Evolutionary conservation across 2,797 vertebrate genomes (phyloP), one percentile per base, ranked within the genome.

Genomic region (Crypturellus tataupa): DNA sequence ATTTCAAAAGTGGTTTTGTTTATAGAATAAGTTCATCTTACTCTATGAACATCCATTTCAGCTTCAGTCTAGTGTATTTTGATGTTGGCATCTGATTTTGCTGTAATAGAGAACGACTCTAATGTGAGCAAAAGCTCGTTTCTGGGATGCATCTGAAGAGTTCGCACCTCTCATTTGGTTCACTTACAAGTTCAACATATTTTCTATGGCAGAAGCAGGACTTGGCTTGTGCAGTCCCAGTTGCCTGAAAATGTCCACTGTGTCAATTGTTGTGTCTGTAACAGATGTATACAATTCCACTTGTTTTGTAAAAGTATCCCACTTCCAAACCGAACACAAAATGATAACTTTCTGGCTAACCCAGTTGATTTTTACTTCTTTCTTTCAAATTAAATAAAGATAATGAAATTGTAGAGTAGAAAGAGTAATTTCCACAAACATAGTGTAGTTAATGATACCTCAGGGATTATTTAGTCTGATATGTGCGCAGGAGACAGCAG

Each of bases 381-480:
- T 77, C 53, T 71, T 87, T 44, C 19, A 67, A 93, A 80, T 89
- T 79, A 79, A 21, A 55, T 75, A 64, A 70, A 71, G 51, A 73
- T 70, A 75, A 39, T 59, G 53, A 89, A 87, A 89, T 33, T 89
- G 73, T 60, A 83, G 70, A 88, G 78, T 19, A 85, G 78, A 79
- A 62, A 77, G 53, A 72, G 46, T 85, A 90, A 78, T 95, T 97
- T 96, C 90, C 62, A 91, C 89, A 80, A 92, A 89, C 86, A 59
- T 2, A 93, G 31, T 58, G 44, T 70, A 76, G 40, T 92, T 95
- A 63, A 56, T 89, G 23, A 58, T 80, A 94, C 59, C 42, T 70
- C 84, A 73, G 94, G 87, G 65, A 90, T 87, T 63, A 39, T 88
- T 73, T 93, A 85, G 25, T 15, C 67, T 95, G 55, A 76, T 96